Percentiles rank a stretch among this genome's conserved stretches.
Conservation (phyloP, 92 coral and sea anemone species). For the Siderastrea siderea region DNA sequence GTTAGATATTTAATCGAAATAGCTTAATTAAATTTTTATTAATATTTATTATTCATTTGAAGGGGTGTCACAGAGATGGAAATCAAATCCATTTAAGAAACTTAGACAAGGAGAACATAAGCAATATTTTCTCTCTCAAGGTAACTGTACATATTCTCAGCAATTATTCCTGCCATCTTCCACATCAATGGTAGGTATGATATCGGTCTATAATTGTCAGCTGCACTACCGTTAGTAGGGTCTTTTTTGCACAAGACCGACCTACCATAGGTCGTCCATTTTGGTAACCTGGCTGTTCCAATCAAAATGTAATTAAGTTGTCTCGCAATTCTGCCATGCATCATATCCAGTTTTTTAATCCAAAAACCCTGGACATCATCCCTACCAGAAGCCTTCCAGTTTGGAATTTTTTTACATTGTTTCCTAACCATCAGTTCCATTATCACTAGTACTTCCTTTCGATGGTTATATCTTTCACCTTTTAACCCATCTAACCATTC, state of each 20-base stretch:
- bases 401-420: conserved; percentile 30
- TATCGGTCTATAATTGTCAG: background rate
- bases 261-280: background rate
- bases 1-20: no score
- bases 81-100: no score
- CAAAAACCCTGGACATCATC: conserved; percentile 48
- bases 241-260: background rate
- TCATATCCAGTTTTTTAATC: conserved; percentile 3
- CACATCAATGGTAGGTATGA: background rate
- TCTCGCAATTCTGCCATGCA: background rate
- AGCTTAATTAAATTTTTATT: no score
- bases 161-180: no score
- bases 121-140: background rate
- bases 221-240: background rate
- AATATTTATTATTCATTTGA: no score
- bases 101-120: no score
- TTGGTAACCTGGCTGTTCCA: background rate
- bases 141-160: background rate
- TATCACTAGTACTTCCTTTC: background rate
- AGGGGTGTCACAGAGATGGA: no score
- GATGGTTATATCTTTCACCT: background rate
- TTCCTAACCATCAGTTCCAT: background rate
- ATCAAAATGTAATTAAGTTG: background rate
- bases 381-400: conserved; percentile 54
- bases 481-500: conserved; percentile 11